Percentiles rank a stretch among this genome's conserved stretches.
These are phyloP conservation scores for Cynopterus brachyotis DNA, from an alignment of 2,113 vertebrate species.

Conservation along the genomic window DNA sequence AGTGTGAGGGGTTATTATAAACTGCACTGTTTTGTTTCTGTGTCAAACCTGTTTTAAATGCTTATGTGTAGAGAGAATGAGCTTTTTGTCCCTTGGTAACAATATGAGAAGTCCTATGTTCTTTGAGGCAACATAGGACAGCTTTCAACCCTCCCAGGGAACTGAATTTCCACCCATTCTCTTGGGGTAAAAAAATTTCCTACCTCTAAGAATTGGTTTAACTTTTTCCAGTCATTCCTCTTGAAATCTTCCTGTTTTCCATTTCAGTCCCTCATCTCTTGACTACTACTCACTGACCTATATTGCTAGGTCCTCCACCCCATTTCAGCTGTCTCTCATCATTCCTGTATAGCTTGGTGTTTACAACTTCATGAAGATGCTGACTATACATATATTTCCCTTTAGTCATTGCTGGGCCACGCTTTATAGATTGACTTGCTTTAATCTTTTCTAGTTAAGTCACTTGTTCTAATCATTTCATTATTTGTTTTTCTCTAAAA, in stretches of 20 bases:
- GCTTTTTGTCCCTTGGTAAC: neutral
- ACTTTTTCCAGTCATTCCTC: neutral
- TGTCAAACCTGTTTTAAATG: conserved; percentile 41
- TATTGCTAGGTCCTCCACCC: neutral
- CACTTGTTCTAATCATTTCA: conserved; percentile 40
- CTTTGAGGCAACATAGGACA: neutral
- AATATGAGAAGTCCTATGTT: neutral
- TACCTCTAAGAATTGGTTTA: neutral
- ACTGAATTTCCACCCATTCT: conserved; percentile 10
- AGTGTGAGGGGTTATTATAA: neutral
- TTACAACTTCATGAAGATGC: conserved; percentile 41
- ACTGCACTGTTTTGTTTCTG: conserved; percentile 31
- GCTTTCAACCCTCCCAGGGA: neutral
- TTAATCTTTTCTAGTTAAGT: conserved; percentile 47
- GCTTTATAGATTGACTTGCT: conserved; percentile 25
- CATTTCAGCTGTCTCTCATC: neutral
- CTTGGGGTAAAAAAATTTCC: neutral
- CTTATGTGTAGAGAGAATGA: neutral
- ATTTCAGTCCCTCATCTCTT: conserved; percentile 33
- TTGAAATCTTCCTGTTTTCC: conserved; percentile 39
- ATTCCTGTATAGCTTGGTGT: neutral
- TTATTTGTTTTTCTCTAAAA: conserved; percentile 63
- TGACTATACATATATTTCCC: conserved; percentile 48
- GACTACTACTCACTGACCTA: neutral
- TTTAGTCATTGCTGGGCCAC: conserved; percentile 62